These are phyloP conservation scores for Neotoxoptera formosana DNA, from an alignment of 1,140 invertebrate species.

Conservation along the genomic window DNA sequence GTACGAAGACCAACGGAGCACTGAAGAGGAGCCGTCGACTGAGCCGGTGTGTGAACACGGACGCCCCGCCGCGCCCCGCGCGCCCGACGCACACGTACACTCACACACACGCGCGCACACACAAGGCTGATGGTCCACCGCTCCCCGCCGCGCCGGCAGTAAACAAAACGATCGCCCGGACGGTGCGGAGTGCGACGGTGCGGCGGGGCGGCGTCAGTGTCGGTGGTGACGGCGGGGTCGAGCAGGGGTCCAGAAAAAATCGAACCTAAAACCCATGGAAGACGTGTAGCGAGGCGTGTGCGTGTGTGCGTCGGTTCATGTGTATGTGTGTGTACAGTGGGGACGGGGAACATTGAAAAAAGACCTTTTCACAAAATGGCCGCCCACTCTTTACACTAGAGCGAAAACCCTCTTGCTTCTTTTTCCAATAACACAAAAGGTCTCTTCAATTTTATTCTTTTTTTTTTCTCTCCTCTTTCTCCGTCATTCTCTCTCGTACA, in stretches of 20 bases:
- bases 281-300: slow-evolving; percentile 46
- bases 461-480: slow-evolving; percentile 38
- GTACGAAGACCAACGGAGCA: slow-evolving; percentile 54
- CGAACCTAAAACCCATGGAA: slow-evolving; percentile 58
- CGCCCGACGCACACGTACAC: slow-evolving; percentile 7
- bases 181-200: not conserved
- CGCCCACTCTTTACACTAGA: slow-evolving; percentile 59
- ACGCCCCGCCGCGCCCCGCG: slow-evolving; percentile 54
- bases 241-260: slow-evolving; percentile 58
- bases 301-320: not conserved
- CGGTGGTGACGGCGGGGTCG: slow-evolving; percentile 28
- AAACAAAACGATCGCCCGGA: slow-evolving; percentile 46
- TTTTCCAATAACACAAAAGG: slow-evolving; percentile 61
- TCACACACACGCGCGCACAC: not conserved
- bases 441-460: slow-evolving; percentile 59
- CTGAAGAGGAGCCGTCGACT: slow-evolving; percentile 57
- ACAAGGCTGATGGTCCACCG: slow-evolving; percentile 43
- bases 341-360: slow-evolving; percentile 59
- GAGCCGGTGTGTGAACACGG: slow-evolving; percentile 55
- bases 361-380: slow-evolving; percentile 60
- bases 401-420: slow-evolving; percentile 59
- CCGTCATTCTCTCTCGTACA: not conserved
- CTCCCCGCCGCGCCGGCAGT: slow-evolving; percentile 37
- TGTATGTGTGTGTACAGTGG: slow-evolving; percentile 28
- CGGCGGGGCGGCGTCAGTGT: not conserved